Percentiles rank a stretch among this genome's conserved stretches.
phyloP scores from a whole-genome alignment of 2,113 vertebrate species.

The Catharus fuscescens region DNA sequence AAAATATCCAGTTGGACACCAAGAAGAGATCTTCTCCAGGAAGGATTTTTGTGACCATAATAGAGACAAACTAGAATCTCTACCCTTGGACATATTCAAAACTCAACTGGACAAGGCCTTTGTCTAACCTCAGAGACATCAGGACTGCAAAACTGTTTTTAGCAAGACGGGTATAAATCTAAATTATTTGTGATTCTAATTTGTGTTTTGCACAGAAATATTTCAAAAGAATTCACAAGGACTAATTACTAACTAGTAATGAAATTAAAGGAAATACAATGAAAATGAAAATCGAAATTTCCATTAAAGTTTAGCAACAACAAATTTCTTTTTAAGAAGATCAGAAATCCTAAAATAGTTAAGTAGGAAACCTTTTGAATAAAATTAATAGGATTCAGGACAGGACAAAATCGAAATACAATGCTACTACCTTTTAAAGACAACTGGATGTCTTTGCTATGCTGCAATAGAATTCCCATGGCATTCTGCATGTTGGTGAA shows the following conservation, averaged over 20 bases:
- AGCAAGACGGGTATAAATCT: neutral
- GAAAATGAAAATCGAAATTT: neutral
- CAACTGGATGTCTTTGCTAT: neutral
- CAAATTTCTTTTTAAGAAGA: neutral
- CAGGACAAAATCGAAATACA: neutral
- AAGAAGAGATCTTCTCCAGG: neutral
- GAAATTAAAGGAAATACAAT: neutral
- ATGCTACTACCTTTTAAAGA: neutral
- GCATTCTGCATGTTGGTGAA: neutral
- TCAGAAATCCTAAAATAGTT: neutral
- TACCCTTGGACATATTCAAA: neutral
- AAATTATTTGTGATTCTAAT: neutral
- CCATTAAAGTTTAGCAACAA: neutral
- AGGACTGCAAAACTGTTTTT: neutral
- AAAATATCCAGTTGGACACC: neutral
- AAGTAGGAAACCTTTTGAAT: neutral
- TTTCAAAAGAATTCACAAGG: neutral
- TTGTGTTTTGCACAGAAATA: neutral
- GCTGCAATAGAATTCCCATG: neutral
- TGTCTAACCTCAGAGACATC: neutral
- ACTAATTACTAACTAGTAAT: neutral
- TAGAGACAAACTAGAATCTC: neutral
- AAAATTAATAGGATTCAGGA: neutral
- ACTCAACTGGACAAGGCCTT: neutral
- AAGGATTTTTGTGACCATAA: no score